phyloP scores from a whole-genome alignment of 2,113 vertebrate species.

The Hypocryptadius cinnamomeus region DNA sequence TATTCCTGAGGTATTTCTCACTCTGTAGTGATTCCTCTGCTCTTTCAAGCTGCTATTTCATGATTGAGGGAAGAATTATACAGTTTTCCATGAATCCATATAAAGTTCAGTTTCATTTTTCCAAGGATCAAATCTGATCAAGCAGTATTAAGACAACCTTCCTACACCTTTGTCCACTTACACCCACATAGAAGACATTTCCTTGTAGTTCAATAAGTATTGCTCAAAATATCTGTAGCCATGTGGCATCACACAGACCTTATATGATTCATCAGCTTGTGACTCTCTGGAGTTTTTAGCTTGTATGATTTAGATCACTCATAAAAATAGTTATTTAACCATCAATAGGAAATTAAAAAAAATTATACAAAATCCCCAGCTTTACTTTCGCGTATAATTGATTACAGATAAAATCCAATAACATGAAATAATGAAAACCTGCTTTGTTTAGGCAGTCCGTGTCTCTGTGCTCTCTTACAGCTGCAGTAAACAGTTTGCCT shows the following conservation, averaged over 20 bases:
- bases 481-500: background rate
- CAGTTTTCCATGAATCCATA: background rate
- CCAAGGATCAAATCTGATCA: background rate
- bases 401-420: background rate
- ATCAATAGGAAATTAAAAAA: background rate
- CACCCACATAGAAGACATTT: background rate
- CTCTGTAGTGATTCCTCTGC: background rate
- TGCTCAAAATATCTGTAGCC: background rate
- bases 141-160: background rate
- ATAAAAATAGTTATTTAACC: background rate
- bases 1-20: background rate
- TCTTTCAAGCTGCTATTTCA: background rate
- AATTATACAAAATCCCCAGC: background rate
- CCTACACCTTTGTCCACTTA: background rate
- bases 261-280: conserved; percentile 27
- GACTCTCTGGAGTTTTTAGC: background rate
- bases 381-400: background rate
- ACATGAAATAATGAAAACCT: background rate
- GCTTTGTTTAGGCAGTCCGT: background rate
- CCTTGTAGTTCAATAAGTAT: background rate
- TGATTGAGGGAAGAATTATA: background rate
- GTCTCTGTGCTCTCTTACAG: background rate
- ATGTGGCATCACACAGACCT: background rate
- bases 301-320: background rate
- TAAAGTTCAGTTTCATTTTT: background rate